phyloP scores from a whole-genome alignment of 2,888 invertebrate genomes.

The Ephialtes manifestator region DNA sequence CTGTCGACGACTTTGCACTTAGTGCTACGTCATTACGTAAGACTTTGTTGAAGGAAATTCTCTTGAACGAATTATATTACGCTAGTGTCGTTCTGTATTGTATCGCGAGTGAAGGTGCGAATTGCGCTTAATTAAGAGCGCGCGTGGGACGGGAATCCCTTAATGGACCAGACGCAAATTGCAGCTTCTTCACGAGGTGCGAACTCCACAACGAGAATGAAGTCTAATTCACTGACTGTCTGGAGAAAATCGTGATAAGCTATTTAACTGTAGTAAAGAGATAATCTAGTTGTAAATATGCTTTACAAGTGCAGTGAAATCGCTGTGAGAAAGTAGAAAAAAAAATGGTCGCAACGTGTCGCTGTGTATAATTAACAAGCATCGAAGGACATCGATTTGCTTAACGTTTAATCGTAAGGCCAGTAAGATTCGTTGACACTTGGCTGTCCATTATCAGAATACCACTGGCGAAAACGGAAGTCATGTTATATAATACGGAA shows the following conservation, averaged over 20 bases:
- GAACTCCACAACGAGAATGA: slow-evolving; percentile 4
- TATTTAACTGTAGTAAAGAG: slow-evolving; percentile 2
- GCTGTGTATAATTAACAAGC: background rate
- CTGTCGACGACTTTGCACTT: background rate
- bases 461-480: background rate
- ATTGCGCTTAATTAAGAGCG: slow-evolving; percentile 41
- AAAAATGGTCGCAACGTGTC: background rate
- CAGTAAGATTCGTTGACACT: background rate
- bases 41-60: slow-evolving; percentile 20
- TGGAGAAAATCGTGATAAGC: background rate
- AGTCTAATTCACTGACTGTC: background rate
- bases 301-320: background rate
- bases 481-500: background rate
- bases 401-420: background rate
- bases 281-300: background rate
- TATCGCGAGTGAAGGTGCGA: slow-evolving; percentile 49
- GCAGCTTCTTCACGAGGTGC: slow-evolving; percentile 12
- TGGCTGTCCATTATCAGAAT: background rate
- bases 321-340: background rate
- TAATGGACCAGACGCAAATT: slow-evolving; percentile 7
- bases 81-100: slow-evolving; percentile 14
- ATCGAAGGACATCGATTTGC: background rate
- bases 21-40: background rate
- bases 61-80: slow-evolving; percentile 34
- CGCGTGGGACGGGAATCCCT: slow-evolving; percentile 29